A percentile compares a stretch with the other conserved stretches of the same genome.
Evolutionary conservation across 2,797 vertebrate species (phyloP).

Genomic region (Podargus strigoides): DNA sequence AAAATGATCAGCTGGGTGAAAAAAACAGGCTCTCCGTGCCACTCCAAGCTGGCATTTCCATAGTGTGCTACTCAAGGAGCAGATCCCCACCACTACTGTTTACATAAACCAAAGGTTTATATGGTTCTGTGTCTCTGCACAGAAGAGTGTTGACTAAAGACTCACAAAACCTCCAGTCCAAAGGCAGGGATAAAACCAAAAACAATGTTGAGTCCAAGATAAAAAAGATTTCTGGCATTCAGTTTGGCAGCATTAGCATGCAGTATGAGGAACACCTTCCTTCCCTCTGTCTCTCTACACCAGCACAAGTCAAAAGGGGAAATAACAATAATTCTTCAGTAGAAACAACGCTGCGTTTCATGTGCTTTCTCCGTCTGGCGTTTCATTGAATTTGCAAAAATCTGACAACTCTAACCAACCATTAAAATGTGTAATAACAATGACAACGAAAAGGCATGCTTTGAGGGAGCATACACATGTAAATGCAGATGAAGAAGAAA

Average conservation of each 20-base stretch:
- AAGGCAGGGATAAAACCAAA: not conserved
- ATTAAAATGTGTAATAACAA: not conserved
- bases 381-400: slow-evolving; percentile 23
- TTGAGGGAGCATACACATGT: not conserved
- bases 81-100: not conserved
- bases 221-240: not conserved
- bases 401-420: slow-evolving; percentile 8
- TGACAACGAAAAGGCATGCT: not conserved
- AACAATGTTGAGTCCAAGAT: not conserved
- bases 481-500: slow-evolving; percentile 10
- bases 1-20: not conserved
- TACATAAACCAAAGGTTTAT: not conserved
- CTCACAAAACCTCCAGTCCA: not conserved
- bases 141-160: not conserved
- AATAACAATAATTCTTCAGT: not conserved
- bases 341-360: not conserved
- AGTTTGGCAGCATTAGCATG: not conserved
- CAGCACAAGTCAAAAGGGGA: not conserved
- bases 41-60: not conserved
- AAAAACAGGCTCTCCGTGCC: not conserved
- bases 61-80: not conserved
- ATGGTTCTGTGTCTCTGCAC: not conserved
- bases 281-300: not conserved
- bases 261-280: not conserved
- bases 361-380: not conserved